Conservation (phyloP, 2,797 vertebrate genomes). For the Urophycis tenuis region DNA sequence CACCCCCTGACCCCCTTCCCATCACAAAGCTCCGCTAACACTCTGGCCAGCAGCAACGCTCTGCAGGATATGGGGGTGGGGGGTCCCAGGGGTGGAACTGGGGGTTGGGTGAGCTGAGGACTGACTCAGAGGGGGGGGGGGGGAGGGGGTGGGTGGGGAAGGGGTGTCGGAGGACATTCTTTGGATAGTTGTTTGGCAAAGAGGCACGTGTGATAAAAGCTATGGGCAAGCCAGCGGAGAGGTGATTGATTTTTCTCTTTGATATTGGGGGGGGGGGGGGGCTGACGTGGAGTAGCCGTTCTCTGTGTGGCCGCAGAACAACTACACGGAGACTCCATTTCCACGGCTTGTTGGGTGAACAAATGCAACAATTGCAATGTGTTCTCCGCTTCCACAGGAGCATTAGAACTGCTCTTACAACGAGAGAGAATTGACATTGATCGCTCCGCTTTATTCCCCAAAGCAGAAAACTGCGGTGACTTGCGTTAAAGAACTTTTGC, state of each 20-base stretch:
- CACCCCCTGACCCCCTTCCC: slow-evolving; percentile 39
- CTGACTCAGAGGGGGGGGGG: slow-evolving; percentile 54
- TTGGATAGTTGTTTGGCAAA: slow-evolving; percentile 68
- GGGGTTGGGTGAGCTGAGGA: slow-evolving; percentile 56
- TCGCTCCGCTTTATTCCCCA: neutral
- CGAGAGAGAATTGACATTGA: neutral
- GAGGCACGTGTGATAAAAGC: slow-evolving; percentile 56
- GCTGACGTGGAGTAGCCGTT: neutral
- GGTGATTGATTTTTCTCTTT: slow-evolving; percentile 45
- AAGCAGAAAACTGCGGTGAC: neutral
- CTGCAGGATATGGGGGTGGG: slow-evolving; percentile 59
- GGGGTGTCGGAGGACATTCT: slow-evolving; percentile 67
- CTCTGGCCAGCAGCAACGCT: slow-evolving; percentile 57
- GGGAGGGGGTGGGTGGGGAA: slow-evolving; percentile 42
- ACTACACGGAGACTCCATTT: neutral
- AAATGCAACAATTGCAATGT: neutral
- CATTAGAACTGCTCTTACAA: neutral
- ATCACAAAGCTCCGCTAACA: slow-evolving; percentile 69
- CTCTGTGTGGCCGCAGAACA: neutral
- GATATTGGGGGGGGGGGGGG: slow-evolving; percentile 20
- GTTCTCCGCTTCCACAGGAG: neutral
- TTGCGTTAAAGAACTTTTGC: neutral
- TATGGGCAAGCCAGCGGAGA: slow-evolving; percentile 21
- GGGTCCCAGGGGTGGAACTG: slow-evolving; percentile 21
- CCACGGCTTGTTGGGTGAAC: neutral